Evolutionary conservation across 2,888 invertebrate genomes (phyloP), one percentile per base, ranked within the genome.

Genomic region (Trissolcus brochymenae): DNA sequence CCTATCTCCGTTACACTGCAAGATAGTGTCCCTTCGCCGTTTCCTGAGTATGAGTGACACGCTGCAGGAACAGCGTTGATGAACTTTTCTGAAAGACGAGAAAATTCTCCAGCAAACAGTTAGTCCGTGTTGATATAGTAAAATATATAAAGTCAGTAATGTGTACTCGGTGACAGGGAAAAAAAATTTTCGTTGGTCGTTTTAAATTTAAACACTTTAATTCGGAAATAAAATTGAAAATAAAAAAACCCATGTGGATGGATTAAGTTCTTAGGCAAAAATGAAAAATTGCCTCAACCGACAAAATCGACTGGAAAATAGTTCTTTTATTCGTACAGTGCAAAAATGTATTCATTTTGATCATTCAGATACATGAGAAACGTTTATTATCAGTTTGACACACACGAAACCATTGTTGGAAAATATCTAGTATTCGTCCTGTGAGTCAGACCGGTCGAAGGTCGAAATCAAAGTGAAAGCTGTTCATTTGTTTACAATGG

Each of bases 21-120:
- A 78, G 78, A 78, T 78, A 78, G 78, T 72, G 78, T 75, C 78
- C 78, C 75, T 78, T 68, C 53, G 71, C 62, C 66, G 72, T 72
- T 78, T 78, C 72, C 75, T 66, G 78, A 65, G 60, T 53, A 70
- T 74, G 73, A 78, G 60, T 73, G 77, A 73, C 73, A 61, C 73
- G 21, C 61, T 51, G 43, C 51, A 67, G 60, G 41, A 65, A 35
- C 53, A 41, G 21, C 56, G 61, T 25, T 65, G 61, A 70, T 70
- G 73, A 73, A 72, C 70, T 72, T 76, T 64, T 55, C 72, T 60
- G 61, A 61, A 65, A 64, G 57, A n/a, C 64, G 43, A 57, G 51
- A 35, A 35, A 70, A 68, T 17, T 19, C 55, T 46, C 53, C 13
- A 16, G 66, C 49, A 43, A 49, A 61, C 60, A 46, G 54, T 68